These are phyloP conservation scores for Oreochromis tanganicae DNA, from an alignment of 2,113 vertebrate genomes.

Conservation along the genomic window DNA sequence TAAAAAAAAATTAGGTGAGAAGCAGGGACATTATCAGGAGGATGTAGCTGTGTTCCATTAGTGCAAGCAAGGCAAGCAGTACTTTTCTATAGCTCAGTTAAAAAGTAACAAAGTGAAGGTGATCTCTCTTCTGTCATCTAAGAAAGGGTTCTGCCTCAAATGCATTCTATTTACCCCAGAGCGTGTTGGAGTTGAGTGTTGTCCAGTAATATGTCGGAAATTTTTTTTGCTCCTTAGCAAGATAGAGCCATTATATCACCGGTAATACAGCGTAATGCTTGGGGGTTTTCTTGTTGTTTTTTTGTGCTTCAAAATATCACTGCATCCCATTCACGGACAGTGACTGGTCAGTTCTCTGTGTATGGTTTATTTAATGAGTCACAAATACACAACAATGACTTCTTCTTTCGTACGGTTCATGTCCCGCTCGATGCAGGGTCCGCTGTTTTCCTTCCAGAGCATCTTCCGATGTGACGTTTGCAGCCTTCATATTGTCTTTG, in stretches of 20 bases:
- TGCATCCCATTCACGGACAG: not conserved
- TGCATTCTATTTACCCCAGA: not conserved
- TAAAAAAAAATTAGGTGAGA: not conserved
- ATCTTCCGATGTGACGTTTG: no score
- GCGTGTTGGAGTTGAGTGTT: not conserved
- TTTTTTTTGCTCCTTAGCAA: accelerated
- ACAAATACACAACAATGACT: not conserved
- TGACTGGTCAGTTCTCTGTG: not conserved
- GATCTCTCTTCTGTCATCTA: not conserved
- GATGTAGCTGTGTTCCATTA: not conserved
- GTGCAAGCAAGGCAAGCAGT: not conserved
- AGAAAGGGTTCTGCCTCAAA: not conserved
- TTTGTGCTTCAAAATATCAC: not conserved
- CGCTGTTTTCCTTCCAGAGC: no score
- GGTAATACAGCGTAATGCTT: not conserved
- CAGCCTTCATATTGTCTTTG: no score
- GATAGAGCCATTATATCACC: not conserved
- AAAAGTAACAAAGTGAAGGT: not conserved
- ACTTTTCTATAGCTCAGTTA: not conserved
- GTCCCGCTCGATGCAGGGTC: no score
- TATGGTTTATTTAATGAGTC: not conserved
- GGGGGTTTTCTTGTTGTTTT: not conserved
- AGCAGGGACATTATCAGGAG: not conserved
- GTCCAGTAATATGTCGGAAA: not conserved
- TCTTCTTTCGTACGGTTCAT: not conserved